A percentile compares a stretch with the other conserved stretches of the same genome.
phyloP scores from a whole-genome alignment of 1,140 invertebrate genomes.

The Solenopsis fugax region DNA sequence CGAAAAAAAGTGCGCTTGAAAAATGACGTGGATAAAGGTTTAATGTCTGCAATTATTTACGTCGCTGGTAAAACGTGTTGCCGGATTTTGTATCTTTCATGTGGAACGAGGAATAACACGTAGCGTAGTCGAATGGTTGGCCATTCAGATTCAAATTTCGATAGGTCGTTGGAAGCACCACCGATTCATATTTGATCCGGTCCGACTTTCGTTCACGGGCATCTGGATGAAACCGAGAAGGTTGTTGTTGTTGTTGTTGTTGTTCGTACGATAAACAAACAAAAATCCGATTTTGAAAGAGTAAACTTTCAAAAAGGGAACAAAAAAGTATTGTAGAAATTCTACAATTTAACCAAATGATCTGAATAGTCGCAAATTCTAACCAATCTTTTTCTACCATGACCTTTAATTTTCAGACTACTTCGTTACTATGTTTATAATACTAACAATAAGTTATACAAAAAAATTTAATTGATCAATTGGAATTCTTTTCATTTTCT shows the following conservation, averaged over 20 bases:
- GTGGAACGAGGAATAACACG: not conserved
- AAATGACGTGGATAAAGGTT: slow-evolving; percentile 55
- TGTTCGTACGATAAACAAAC: slow-evolving; percentile 30
- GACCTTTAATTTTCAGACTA: not conserved
- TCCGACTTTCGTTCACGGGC: slow-evolving; percentile 2
- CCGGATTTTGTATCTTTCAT: slow-evolving; percentile 25
- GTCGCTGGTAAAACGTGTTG: slow-evolving; percentile 48
- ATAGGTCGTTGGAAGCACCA: slow-evolving; percentile 46
- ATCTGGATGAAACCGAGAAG: slow-evolving; percentile 43
- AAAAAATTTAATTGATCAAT: not conserved
- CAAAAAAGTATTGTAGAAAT: not conserved
- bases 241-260: not conserved
- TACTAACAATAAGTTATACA: not conserved
- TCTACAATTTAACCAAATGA: not conserved
- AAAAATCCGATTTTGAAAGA: slow-evolving; percentile 15
- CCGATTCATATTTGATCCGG: slow-evolving; percentile 53
- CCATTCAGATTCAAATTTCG: slow-evolving; percentile 64
- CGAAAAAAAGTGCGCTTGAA: slow-evolving; percentile 46
- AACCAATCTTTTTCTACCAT: not conserved
- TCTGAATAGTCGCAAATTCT: not conserved
- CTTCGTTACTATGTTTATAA: not conserved
- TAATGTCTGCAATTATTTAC: slow-evolving; percentile 62
- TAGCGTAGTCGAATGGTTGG: slow-evolving; percentile 18
- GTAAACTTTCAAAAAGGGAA: not conserved
- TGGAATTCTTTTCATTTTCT: not conserved